A percentile compares a stretch with the other conserved stretches of the same genome.
These are phyloP conservation scores for Tanaodytes sp. DNA, from an alignment of 2,888 invertebrate genomes.

Conservation along the genomic window DNA sequence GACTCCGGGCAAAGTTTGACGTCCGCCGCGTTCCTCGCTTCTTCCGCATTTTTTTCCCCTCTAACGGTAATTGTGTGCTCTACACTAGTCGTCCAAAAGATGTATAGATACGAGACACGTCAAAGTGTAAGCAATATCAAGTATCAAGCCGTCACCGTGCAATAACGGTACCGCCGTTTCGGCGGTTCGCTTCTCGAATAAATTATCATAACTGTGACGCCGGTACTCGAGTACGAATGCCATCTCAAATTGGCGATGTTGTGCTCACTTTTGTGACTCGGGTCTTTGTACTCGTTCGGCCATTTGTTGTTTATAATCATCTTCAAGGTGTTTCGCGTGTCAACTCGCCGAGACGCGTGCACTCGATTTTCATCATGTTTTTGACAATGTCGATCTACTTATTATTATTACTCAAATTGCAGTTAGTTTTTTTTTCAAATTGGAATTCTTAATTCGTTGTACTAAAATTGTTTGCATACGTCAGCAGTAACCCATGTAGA, in stretches of 20 bases:
- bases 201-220: conserved; percentile 62
- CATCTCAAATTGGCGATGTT: conserved; percentile 42
- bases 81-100: conserved; percentile 44
- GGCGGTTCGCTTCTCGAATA: conserved; percentile 64
- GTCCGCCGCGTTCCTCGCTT: conserved; percentile 5
- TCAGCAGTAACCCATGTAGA: no score
- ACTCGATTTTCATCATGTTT: no score
- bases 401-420: no score
- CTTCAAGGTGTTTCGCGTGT: no score
- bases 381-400: no score
- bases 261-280: conserved; percentile 6
- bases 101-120: conserved; percentile 43
- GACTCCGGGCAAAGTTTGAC: no score
- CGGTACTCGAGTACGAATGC: conserved; percentile 35
- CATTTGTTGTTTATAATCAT: not conserved
- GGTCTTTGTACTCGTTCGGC: conserved; percentile 22
- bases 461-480: no score
- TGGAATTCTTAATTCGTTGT: no score
- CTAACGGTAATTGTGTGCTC: conserved; percentile 45
- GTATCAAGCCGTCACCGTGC: conserved; percentile 59
- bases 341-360: no score
- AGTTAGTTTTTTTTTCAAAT: no score
- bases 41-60: conserved; percentile 23
- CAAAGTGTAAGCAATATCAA: conserved; percentile 51
- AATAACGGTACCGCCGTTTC: conserved; percentile 67